Evolutionary conservation across 92 coral and sea anemone genomes (phyloP).

Genomic region (Parazoanthus darwini): DNA sequence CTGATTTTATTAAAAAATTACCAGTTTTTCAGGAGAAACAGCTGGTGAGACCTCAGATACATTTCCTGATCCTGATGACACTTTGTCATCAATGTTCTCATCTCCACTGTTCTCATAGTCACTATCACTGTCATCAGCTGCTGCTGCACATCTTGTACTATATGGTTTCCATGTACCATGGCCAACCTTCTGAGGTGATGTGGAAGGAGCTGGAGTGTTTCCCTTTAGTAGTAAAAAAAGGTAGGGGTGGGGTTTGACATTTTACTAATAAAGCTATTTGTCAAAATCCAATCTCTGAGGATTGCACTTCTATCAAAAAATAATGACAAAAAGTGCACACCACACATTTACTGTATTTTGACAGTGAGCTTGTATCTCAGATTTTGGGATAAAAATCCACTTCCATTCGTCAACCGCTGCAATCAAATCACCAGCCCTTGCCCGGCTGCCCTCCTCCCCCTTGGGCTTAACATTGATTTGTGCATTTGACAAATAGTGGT

Average conservation of each 20-base stretch:
- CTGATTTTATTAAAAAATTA: background rate
- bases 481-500: too few species aligned
- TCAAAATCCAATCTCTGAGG: too few species aligned
- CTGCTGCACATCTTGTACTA: background rate
- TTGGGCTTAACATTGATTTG: too few species aligned
- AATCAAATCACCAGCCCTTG: too few species aligned
- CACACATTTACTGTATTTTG: too few species aligned
- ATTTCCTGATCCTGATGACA: conserved; percentile 19
- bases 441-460: too few species aligned
- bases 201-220: background rate
- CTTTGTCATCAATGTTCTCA: conserved; percentile 57
- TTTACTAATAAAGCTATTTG: background rate
- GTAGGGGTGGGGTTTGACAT: background rate
- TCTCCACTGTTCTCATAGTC: conserved; percentile 87
- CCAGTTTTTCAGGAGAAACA: conserved; percentile 85
- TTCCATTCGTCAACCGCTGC: too few species aligned
- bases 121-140: conserved; percentile 66
- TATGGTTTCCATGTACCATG: conserved; percentile 8
- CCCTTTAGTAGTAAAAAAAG: background rate
- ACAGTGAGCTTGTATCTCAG: too few species aligned
- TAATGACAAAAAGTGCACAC: too few species aligned
- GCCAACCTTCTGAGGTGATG: conserved; percentile 5
- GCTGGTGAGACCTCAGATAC: conserved; percentile 25
- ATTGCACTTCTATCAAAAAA: too few species aligned
- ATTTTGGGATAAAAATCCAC: too few species aligned